A percentile compares a stretch with the other conserved stretches of the same genome.
Evolutionary conservation across 2,113 vertebrate genomes (phyloP).

Genomic region (Centropus bengalensis): DNA sequence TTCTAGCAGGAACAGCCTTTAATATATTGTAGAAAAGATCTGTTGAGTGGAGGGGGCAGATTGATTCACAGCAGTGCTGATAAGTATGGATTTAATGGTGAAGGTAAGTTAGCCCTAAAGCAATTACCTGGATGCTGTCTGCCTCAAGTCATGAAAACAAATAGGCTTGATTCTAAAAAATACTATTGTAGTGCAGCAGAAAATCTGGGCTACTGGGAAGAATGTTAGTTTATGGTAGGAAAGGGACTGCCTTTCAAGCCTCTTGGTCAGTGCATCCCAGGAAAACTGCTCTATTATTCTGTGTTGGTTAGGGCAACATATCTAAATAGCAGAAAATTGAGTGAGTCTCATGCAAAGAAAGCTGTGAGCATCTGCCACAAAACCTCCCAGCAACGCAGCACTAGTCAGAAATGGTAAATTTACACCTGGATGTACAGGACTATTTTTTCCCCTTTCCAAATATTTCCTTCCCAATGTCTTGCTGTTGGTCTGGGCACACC

Average conservation of each 20-base stretch:
- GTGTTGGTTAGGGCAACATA: not conserved
- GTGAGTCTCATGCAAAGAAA: not conserved
- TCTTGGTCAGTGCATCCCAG: not conserved
- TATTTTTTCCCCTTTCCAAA: not conserved
- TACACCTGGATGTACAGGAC: not conserved
- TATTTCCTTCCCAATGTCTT: not conserved
- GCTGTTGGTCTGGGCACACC: not conserved
- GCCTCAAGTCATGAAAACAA: not conserved
- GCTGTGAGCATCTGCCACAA: slow-evolving; percentile 33
- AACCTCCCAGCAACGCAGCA: not conserved
- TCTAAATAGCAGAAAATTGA: slow-evolving; percentile 51
- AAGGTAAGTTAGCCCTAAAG: not conserved
- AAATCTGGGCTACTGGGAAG: not conserved
- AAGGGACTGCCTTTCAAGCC: not conserved
- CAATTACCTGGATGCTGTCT: not conserved
- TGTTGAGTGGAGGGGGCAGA: not conserved
- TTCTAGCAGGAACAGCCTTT: not conserved
- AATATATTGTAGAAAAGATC: not conserved
- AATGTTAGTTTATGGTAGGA: not conserved
- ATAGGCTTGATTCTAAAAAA: not conserved
- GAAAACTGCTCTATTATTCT: not conserved
- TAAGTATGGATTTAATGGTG: not conserved
- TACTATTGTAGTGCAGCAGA: not conserved
- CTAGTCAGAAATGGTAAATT: not conserved
- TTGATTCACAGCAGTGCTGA: not conserved